These are phyloP conservation scores for Liodrosophila aerea DNA, from an alignment of 2,888 invertebrate genomes.

Conservation along the genomic window DNA sequence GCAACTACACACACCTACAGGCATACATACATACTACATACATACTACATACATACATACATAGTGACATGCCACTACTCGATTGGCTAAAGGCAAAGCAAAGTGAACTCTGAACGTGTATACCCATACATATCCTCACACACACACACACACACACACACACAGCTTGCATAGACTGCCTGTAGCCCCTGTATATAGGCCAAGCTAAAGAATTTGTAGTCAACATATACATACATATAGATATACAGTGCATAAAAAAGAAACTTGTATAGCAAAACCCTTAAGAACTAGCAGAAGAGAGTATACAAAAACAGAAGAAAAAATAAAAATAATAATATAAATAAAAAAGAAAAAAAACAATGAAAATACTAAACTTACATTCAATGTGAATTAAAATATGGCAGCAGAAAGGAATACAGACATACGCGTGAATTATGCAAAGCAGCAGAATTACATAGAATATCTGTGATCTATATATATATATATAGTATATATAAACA, in stretches of 20 bases:
- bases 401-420: slow-evolving; percentile 41
- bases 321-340: slow-evolving; percentile 1
- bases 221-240: slow-evolving; percentile 51
- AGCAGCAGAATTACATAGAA: slow-evolving; percentile 81
- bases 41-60: slow-evolving; percentile 3
- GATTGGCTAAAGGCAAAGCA: slow-evolving; percentile 51
- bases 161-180: too few species aligned
- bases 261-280: slow-evolving; percentile 22
- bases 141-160: slow-evolving; percentile 1
- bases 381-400: slow-evolving; percentile 29
- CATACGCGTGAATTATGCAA: slow-evolving; percentile 59
- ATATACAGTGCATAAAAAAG: slow-evolving; percentile 22
- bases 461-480: slow-evolving; percentile 83
- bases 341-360: too few species aligned
- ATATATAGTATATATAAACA: slow-evolving; percentile 35
- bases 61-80: background rate
- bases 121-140: slow-evolving; percentile 56
- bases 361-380: slow-evolving; percentile 14
- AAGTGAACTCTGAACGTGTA: slow-evolving; percentile 64
- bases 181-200: slow-evolving; percentile 38
- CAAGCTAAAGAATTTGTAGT: slow-evolving; percentile 39
- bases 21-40: slow-evolving; percentile 6
- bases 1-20: slow-evolving; percentile 13
- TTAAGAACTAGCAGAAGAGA: slow-evolving; percentile 34
- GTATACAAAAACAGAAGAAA: slow-evolving; percentile 14